phyloP scores from a whole-genome alignment of 2,888 invertebrate genomes.

The Liopterus haemorrhoidalis region DNA sequence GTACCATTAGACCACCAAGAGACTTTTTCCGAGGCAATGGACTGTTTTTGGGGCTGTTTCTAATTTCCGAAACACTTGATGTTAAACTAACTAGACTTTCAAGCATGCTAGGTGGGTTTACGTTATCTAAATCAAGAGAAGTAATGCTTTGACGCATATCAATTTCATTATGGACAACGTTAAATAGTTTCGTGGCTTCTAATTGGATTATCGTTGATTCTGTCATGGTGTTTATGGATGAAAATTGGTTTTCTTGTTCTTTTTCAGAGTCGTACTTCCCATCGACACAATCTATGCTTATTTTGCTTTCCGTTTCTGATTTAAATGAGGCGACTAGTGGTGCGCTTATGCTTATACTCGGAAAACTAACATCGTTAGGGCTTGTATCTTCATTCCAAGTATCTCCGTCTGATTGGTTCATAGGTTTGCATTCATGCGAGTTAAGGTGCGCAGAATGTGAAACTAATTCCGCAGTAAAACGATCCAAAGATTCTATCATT shows the following conservation, averaged over 20 bases:
- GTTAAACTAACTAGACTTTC: constrained; percentile 58
- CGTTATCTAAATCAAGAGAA: constrained; percentile 64
- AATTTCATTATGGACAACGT: constrained; percentile 49
- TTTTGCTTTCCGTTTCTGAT: constrained; percentile 24
- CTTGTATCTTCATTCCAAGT: constrained; percentile 79
- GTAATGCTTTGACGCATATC: constrained; percentile 55
- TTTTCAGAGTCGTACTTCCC: constrained; percentile 36
- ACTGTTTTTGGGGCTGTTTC: constrained; percentile 38
- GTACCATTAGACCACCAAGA: constrained; percentile 62
- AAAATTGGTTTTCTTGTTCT: constrained; percentile 40
- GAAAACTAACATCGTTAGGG: constrained; percentile 74
- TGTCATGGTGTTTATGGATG: constrained; percentile 57
- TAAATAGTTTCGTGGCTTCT: constrained; percentile 66
- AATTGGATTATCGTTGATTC: constrained; percentile 66
- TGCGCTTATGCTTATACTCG: constrained; percentile 70
- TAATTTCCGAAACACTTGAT: constrained; percentile 27
- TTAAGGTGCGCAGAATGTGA: constrained; percentile 57
- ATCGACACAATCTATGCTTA: constrained; percentile 9
- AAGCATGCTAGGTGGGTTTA: constrained; percentile 72
- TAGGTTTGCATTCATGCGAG: constrained; percentile 35
- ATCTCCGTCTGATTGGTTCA: constrained; percentile 49
- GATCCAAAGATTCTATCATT: constrained; percentile 62
- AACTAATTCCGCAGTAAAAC: constrained; percentile 59
- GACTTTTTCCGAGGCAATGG: constrained; percentile 57
- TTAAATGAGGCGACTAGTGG: constrained; percentile 52